Evolutionary conservation across 1,140 invertebrate species (phyloP).

Genomic region (Ctenoplectra terminalis): DNA sequence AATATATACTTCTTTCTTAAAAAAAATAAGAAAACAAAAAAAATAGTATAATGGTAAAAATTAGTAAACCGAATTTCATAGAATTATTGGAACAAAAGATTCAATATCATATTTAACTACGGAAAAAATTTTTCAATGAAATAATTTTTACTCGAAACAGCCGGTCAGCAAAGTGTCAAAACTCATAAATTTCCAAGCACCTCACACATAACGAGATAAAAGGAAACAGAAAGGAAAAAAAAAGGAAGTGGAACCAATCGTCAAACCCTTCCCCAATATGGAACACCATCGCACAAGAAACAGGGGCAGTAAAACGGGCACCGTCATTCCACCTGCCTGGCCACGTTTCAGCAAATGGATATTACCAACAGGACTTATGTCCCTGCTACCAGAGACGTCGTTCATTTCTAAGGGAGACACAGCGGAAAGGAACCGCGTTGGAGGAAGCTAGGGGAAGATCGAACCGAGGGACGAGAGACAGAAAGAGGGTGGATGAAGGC

Average conservation of each 20-base stretch:
- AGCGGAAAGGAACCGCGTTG: constrained; percentile 4
- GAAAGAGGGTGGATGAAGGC: neutral
- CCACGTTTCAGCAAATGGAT: constrained; percentile 58
- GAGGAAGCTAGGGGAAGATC: neutral
- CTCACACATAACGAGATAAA: no score
- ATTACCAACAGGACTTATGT: constrained; percentile 60
- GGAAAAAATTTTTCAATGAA: no score
- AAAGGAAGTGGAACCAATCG: constrained; percentile 27
- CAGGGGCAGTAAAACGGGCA: constrained; percentile 29
- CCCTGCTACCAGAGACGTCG: constrained; percentile 18
- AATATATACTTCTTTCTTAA: no score
- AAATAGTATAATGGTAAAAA: no score
- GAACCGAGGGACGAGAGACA: constrained; percentile 7
- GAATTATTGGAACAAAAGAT: no score
- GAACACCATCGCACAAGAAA: no score
- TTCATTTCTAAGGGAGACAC: constrained; percentile 45
- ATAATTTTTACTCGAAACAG: no score
- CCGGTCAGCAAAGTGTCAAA: no score
- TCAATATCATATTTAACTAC: no score
- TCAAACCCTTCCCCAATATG: constrained; percentile 50
- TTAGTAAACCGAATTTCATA: no score
- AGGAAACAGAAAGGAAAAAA: neutral
- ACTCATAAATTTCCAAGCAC: no score
- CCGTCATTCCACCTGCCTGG: constrained; percentile 39
- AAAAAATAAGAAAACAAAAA: no score